Percentiles rank a stretch among this genome's conserved stretches.
Evolutionary conservation across 1,140 invertebrate species (phyloP).

Genomic region (Phthorimaea operculella): DNA sequence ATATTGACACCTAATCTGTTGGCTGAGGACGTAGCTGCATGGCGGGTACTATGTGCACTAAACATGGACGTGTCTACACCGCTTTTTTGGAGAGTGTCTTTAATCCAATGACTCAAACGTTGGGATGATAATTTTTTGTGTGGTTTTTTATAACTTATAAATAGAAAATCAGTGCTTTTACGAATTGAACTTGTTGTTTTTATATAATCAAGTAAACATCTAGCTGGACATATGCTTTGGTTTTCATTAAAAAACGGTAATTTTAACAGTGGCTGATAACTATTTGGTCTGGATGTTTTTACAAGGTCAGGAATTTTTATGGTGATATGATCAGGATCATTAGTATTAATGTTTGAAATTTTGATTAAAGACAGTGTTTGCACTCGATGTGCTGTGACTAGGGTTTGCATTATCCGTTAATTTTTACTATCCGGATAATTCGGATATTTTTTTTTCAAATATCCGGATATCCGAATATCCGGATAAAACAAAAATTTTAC

Average conservation of each 20-base stretch:
- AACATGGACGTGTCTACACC: neutral
- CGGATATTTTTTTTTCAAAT: too few species aligned
- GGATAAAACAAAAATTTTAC: too few species aligned
- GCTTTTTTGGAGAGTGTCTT: neutral
- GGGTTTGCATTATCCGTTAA: too few species aligned
- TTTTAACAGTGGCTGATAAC: conserved; percentile 1
- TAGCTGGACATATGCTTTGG: conserved; percentile 6
- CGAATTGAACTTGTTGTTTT: neutral
- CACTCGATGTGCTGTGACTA: conserved; percentile 6
- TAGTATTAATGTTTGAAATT: neutral
- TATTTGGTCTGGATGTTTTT: neutral
- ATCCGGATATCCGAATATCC: too few species aligned
- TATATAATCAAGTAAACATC: conserved; percentile 2
- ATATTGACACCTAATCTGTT: neutral
- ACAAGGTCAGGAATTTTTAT: neutral
- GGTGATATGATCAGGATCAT: neutral
- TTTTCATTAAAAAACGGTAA: conserved; percentile 7
- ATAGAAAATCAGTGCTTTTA: neutral
- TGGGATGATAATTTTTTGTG: neutral
- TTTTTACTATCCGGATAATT: too few species aligned
- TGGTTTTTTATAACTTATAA: conserved; percentile 1
- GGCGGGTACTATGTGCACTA: conserved; percentile 1
- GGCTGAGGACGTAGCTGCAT: neutral
- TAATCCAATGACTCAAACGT: neutral
- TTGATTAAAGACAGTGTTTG: conserved; percentile 5